phyloP scores from a whole-genome alignment of 2,888 invertebrate genomes.

The Ormyrus rosae region DNA sequence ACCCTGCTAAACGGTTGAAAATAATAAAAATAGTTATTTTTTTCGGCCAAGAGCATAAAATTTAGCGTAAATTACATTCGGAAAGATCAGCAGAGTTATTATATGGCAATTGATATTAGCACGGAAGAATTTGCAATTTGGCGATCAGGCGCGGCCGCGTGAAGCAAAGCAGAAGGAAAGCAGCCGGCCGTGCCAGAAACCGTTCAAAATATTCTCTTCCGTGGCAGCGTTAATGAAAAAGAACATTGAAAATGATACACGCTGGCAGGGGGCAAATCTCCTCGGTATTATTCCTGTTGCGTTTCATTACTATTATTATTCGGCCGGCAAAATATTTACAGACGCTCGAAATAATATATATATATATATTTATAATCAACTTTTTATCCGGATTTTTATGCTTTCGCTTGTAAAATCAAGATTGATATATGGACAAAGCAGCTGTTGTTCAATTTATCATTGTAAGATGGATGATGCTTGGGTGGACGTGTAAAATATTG shows the following conservation, averaged over 20 bases:
- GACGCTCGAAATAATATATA: no score
- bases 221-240: slow-evolving; percentile 50
- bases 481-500: no score
- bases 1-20: no score
- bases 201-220: slow-evolving; percentile 35
- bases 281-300: slow-evolving; percentile 6
- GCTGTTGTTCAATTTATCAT: no score
- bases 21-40: no score
- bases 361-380: neutral
- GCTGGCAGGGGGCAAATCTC: slow-evolving; percentile 48
- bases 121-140: slow-evolving; percentile 51
- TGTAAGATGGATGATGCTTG: no score
- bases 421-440: no score
- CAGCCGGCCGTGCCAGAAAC: slow-evolving; percentile 28
- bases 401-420: neutral
- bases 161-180: slow-evolving; percentile 48
- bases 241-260: slow-evolving; percentile 50
- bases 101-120: slow-evolving; percentile 16
- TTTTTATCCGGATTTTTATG: slow-evolving; percentile 6
- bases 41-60: no score
- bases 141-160: slow-evolving; percentile 49
- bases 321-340: no score
- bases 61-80: slow-evolving; percentile 11
- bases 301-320: slow-evolving; percentile 13
- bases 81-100: slow-evolving; percentile 24